Evolutionary conservation across 2,797 vertebrate species (phyloP).

Genomic region (Poeciliopsis presidionis): DNA sequence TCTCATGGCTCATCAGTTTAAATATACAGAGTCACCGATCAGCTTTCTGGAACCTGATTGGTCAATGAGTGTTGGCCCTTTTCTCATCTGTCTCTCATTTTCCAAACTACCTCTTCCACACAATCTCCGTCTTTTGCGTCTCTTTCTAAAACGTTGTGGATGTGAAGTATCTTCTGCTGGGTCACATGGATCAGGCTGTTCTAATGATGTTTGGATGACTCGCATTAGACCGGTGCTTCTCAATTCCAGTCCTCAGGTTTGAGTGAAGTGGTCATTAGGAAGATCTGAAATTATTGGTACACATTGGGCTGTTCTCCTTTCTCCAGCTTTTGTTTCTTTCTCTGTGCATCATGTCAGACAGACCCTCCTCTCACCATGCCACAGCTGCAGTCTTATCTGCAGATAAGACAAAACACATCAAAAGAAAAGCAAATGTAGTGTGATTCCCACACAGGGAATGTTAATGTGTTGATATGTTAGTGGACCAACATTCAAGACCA

Average conservation of each 20-base stretch:
- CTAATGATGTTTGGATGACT: slow-evolving; percentile 62
- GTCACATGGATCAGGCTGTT: slow-evolving; percentile 57
- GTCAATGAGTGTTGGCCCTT: neutral
- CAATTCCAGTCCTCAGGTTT: neutral
- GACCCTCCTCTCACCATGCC: slow-evolving; percentile 17
- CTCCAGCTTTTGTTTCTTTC: neutral
- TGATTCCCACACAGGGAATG: slow-evolving; percentile 10
- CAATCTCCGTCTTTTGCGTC: neutral
- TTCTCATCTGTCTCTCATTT: neutral
- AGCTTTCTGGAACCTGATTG: slow-evolving; percentile 5
- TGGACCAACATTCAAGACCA: neutral
- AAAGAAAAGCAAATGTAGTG: slow-evolving; percentile 20
- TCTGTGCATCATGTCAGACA: slow-evolving; percentile 2
- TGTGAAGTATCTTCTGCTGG: slow-evolving; percentile 13
- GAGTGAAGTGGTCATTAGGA: neutral
- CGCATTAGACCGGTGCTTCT: slow-evolving; percentile 34
- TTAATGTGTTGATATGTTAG: neutral
- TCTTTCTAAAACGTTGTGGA: slow-evolving; percentile 1
- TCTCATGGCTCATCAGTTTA: neutral
- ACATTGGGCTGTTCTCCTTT: neutral
- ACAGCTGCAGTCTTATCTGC: slow-evolving; percentile 31
- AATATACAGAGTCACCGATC: neutral
- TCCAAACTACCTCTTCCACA: neutral
- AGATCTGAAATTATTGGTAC: neutral
- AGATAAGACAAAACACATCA: slow-evolving; percentile 12